Conservation (phyloP, 2,113 vertebrate species). For the Lathamus discolor region DNA sequence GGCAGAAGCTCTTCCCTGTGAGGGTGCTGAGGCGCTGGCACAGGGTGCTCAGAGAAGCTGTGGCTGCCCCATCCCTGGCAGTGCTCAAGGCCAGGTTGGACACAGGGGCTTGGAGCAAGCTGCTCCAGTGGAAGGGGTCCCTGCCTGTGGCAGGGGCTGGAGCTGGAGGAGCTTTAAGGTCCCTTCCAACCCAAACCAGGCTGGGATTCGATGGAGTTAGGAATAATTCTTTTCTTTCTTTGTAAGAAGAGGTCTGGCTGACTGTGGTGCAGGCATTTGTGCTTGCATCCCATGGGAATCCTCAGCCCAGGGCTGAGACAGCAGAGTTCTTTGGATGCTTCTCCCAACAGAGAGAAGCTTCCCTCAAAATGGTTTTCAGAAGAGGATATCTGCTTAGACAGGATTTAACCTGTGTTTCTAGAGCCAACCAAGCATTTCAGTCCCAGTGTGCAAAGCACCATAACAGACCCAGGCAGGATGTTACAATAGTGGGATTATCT, state of each 20-base stretch:
- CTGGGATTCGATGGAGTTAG: not conserved
- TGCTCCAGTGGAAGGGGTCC: not conserved
- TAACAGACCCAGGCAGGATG: not conserved
- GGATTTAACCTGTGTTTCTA: not conserved
- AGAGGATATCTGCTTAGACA: not conserved
- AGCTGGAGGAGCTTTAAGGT: not conserved
- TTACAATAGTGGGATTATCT: not conserved
- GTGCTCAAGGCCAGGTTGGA: too few species aligned
- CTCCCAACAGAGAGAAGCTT: not conserved
- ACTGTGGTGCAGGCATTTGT: accelerated
- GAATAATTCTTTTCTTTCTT: not conserved
- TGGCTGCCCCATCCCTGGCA: too few species aligned
- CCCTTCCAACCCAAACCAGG: not conserved
- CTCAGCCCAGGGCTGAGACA: not conserved
- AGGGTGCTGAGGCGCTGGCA: too few species aligned
- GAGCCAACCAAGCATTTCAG: not conserved
- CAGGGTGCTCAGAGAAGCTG: too few species aligned
- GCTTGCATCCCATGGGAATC: not conserved
- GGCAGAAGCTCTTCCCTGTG: too few species aligned
- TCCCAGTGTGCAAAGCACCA: not conserved
- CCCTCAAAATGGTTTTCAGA: not conserved
- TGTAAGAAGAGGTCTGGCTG: not conserved
- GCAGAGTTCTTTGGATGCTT: not conserved
- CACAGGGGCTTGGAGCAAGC: not conserved
- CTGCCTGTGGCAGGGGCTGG: not conserved